phyloP scores from a whole-genome alignment of 2,113 vertebrate genomes.

The Alouatta palliata region DNA sequence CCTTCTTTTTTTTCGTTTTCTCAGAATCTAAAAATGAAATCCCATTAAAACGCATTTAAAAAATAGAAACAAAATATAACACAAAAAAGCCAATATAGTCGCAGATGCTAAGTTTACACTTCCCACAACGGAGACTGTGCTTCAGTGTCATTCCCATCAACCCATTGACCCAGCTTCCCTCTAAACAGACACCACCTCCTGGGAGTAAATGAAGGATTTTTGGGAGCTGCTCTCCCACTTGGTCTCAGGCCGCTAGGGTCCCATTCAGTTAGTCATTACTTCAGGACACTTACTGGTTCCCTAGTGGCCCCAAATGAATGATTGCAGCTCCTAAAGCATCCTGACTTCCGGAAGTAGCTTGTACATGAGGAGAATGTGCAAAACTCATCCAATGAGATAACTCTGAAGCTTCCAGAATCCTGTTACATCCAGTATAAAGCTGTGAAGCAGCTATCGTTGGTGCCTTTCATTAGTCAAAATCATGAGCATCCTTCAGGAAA shows the following conservation, averaged over 20 bases:
- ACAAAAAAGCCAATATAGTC: background rate
- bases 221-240: conserved; percentile 3
- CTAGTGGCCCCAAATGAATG: background rate
- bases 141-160: background rate
- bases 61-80: background rate
- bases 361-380: background rate
- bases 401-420: background rate
- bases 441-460: background rate
- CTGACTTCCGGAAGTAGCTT: background rate
- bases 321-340: background rate
- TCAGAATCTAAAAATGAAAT: conserved; percentile 38
- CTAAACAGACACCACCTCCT: conserved; percentile 1
- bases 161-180: background rate
- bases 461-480: background rate
- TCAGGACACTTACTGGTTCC: conserved; percentile 4
- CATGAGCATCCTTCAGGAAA: background rate
- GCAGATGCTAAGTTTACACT: background rate
- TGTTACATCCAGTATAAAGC: background rate
- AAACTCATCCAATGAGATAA: background rate
- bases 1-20: background rate
- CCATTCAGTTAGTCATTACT: conserved; percentile 50
- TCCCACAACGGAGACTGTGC: background rate
- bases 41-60: conserved; percentile 22
- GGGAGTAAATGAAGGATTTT: conserved; percentile 48
- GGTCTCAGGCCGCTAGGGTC: background rate